Base-by-base conservation (phyloP, 92 coral and sea anemone genomes). In the Pocillopora grandis region DNA sequence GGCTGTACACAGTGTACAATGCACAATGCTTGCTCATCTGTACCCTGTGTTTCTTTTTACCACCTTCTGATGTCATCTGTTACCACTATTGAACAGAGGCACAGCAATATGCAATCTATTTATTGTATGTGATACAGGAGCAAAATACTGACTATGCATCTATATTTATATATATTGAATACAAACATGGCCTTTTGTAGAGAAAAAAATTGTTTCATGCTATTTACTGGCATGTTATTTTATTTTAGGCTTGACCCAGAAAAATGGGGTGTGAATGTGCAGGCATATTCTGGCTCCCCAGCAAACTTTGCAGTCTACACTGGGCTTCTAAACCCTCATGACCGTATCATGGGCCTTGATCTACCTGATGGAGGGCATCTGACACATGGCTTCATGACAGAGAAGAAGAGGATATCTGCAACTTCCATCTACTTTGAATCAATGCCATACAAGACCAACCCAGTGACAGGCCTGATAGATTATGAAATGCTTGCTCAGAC, bases 341-440 rank as follows among this genome's bases (percentile, higher is more conserved):
- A 96, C 67, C 91, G 99, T 69, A 93, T 96, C 62, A 96, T 96
- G 99, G 99, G 99, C 9, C 93, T 96, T 21, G 99, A 96, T 78
- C 96, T 96, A 18, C 99, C 99, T 12, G 99, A 96, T 86, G 99
- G 99, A 5, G 99, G 99, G 12, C 99, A 96, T 62, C 73, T 96
- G 62, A 96, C 99, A 23, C 99, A 96, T 86, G 99, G 99, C 75
- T 96, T 96, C 88, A 96, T 96, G 99, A 96, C 99, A 5, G 99
- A 96, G 81, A 96, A 96, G 91, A 96, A 96, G 84, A 82, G 99
- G 23, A 96, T 94, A 62, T 96, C 99, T 0, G 99, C 99, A 61
- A 94, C 99, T 4, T 96, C 99, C 49, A 96, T 96, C 84, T 96
- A 78, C 92, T 96, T 96, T 86, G 99, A 96, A 76, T 96, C 99